Evolutionary conservation across 2,888 invertebrate genomes (phyloP).

Genomic region (Azorinus chamasolen): DNA sequence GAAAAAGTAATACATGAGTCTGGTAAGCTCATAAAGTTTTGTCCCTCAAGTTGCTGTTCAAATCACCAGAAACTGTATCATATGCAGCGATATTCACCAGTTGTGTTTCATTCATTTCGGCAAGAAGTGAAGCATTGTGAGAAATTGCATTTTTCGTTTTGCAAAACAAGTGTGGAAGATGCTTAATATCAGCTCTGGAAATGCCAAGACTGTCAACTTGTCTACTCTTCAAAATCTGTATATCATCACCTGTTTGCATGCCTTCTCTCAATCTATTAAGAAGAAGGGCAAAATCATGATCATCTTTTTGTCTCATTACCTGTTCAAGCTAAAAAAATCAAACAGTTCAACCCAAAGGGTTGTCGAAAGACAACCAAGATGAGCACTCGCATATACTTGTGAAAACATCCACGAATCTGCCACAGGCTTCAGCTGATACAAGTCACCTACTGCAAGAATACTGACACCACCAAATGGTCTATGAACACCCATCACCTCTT

Average conservation of each 20-base stretch:
- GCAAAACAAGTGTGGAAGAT: slow-evolving; percentile 15
- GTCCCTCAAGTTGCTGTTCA: slow-evolving; percentile 13
- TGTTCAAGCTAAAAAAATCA: slow-evolving; percentile 15
- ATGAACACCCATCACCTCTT: slow-evolving; percentile 24
- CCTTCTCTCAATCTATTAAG: slow-evolving; percentile 58
- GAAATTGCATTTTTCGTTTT: slow-evolving; percentile 11
- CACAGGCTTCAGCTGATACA: slow-evolving; percentile 51
- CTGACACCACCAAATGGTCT: slow-evolving; percentile 22
- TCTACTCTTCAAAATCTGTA: not conserved
- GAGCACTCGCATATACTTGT: not conserved
- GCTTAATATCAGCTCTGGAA: not conserved
- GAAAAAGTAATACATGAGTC: too few species aligned
- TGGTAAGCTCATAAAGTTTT: too few species aligned
- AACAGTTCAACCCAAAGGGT: slow-evolving; percentile 38
- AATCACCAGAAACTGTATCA: slow-evolving; percentile 52
- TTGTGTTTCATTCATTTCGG: too few species aligned
- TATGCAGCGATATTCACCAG: slow-evolving; percentile 30
- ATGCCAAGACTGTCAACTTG: not conserved
- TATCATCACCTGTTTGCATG: slow-evolving; percentile 21
- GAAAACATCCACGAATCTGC: slow-evolving; percentile 63
- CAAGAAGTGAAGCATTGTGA: slow-evolving; percentile 17
- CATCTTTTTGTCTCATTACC: slow-evolving; percentile 68
- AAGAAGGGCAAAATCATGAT: slow-evolving; percentile 52
- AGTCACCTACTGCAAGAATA: slow-evolving; percentile 37
- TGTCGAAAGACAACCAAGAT: not conserved